These are phyloP conservation scores for Clepsis dumicolana DNA, from an alignment of 2,888 invertebrate genomes.

Conservation along the genomic window DNA sequence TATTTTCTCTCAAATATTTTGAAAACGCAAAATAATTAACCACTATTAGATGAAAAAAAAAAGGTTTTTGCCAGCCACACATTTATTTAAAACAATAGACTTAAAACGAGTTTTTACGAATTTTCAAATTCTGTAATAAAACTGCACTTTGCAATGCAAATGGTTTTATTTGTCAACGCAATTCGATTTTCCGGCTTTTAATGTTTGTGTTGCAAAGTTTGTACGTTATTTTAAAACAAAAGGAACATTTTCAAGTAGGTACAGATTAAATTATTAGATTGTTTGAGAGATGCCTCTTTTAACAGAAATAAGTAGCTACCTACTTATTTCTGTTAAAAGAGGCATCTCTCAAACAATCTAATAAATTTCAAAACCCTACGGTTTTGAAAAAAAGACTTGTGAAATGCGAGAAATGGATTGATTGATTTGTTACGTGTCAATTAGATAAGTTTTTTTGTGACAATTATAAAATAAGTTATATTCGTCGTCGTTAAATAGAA, in stretches of 20 bases:
- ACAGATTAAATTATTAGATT: too few relatives aligned
- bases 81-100: background rate
- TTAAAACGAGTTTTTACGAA: background rate
- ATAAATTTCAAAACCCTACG: too few relatives aligned
- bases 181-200: background rate
- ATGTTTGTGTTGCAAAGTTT: background rate
- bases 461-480: too few relatives aligned
- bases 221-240: background rate
- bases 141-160: conserved; percentile 21
- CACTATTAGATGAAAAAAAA: background rate
- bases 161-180: background rate
- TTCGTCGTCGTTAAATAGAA: too few relatives aligned
- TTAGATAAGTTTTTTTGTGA: too few relatives aligned
- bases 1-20: too few relatives aligned
- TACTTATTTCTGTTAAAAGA: background rate
- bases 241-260: background rate
- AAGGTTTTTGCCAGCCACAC: background rate
- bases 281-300: too few relatives aligned
- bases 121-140: background rate
- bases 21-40: too few relatives aligned
- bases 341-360: too few relatives aligned
- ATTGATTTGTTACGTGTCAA: too few relatives aligned
- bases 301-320: background rate
- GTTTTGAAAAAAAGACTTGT: too few relatives aligned
- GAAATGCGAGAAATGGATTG: too few relatives aligned